Evolutionary conservation across 2,797 vertebrate genomes (phyloP), one percentile per base, ranked within the genome.

Genomic region (Pteronotus mesoamericanus): DNA sequence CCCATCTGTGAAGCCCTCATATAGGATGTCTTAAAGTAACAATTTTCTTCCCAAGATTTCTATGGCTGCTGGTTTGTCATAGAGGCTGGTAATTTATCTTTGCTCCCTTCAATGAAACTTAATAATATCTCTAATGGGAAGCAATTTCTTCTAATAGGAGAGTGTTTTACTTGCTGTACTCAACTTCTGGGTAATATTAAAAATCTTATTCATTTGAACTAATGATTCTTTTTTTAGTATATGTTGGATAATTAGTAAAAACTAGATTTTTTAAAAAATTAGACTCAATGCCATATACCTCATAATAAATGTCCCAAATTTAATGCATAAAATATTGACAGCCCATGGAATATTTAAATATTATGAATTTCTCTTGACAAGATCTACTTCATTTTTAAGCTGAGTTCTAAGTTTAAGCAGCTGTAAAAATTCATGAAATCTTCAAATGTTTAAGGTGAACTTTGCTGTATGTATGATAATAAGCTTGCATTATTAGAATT

Each of bases 141-240:
- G 19, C 16, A 89, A 83, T 95, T 89, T 57, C 12, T 90, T 79
- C 42, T 75, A 93, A 94, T 26, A 55, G 14, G 39, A 68, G 29
- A 71, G 37, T 71, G 12, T 69, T 77, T 92, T 93, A 88, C 32
- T 92, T 29, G 85, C 5, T 88, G 15, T 26, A 61, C 3, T 71
- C 19, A 1, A 80, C 6, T 42, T 53, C 8, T 69, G 32, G 9
- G 3, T 66, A 68, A 92, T 79, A 82, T 84, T 85, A 91, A 94
- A 94, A 96, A 51, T 72, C 3, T 78, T 89, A 86, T 39, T 80
- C 16, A 91, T 22, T 92, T 95, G 32, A 87, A 83, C 10, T 24
- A 94, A 80, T 72, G 89, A 69, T 53, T 85, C 3, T 24, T 72
- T 37, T 90, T 57, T 82, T 42, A 79, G 2, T 69, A 44, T 61